phyloP scores from a whole-genome alignment of 2,888 invertebrate species.

The Acrocyrtus sp. region DNA sequence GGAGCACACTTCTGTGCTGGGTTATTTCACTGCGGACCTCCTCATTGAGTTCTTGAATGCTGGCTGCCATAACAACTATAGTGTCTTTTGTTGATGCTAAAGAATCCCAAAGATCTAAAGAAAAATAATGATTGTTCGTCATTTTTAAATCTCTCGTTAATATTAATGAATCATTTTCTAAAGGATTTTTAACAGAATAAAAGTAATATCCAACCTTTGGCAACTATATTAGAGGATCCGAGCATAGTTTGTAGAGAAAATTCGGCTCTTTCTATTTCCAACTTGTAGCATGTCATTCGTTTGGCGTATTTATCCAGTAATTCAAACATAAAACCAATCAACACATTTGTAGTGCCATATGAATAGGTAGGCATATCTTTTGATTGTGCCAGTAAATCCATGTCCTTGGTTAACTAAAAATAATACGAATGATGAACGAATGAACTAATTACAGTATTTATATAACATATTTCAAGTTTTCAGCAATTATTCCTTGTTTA shows the following conservation, averaged over 20 bases:
- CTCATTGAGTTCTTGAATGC: constrained; percentile 37
- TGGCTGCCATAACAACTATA: constrained; percentile 23
- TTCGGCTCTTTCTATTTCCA: constrained; percentile 43
- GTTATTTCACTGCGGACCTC: constrained; percentile 19
- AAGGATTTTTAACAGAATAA: too few species aligned
- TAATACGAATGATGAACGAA: background rate
- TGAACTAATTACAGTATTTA: background rate
- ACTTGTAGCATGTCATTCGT: constrained; percentile 31
- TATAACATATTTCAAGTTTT: background rate
- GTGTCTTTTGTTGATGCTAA: constrained; percentile 30
- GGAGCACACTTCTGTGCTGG: constrained; percentile 13
- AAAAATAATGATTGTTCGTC: background rate
- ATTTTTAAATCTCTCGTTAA: background rate
- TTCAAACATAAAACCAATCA: constrained; percentile 18
- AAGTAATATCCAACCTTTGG: constrained; percentile 21
- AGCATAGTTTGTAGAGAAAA: constrained; percentile 19
- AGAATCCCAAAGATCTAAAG: constrained; percentile 24
- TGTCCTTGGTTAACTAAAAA: constrained; percentile 24
- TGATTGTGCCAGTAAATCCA: constrained; percentile 19
- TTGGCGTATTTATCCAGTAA: constrained; percentile 12
- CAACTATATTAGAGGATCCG: background rate
- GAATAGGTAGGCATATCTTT: constrained; percentile 14
- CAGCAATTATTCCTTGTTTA: too few species aligned
- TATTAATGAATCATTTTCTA: too few species aligned
- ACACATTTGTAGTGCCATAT: background rate